phyloP scores from a whole-genome alignment of 1,140 invertebrate species.

The Neocloeon triangulifer region DNA sequence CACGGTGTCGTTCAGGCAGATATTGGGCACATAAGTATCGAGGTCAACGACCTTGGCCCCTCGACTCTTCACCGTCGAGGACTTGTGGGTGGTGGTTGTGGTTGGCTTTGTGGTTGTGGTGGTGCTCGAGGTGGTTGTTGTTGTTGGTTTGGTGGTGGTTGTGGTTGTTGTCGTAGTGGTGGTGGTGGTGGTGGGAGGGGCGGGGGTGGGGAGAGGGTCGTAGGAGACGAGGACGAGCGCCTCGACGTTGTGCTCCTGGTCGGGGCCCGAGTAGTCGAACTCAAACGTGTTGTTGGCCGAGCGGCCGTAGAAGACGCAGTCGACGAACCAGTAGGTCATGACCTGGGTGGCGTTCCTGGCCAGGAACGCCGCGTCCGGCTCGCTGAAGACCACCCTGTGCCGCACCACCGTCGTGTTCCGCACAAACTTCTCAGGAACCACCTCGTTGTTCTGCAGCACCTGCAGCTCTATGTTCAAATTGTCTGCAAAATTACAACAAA shows the following conservation, averaged over 20 bases:
- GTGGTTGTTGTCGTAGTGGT: constrained; percentile 17
- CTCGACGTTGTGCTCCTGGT: constrained; percentile 36
- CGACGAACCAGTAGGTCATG: constrained; percentile 50
- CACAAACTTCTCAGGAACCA: constrained; percentile 28
- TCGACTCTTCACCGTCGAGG: constrained; percentile 6
- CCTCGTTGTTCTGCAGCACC: constrained; percentile 31
- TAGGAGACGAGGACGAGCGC: constrained; percentile 41
- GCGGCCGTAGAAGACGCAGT: constrained; percentile 43
- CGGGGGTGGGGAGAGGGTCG: constrained; percentile 31
- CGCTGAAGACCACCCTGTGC: constrained; percentile 28
- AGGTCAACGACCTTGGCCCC: constrained; percentile 11
- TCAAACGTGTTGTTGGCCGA: constrained; percentile 30
- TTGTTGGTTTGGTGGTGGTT: constrained; percentile 9
- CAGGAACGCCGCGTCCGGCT: constrained; percentile 32
- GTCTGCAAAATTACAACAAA: constrained; percentile 22
- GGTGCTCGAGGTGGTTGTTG: constrained; percentile 16
- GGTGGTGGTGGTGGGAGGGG: constrained; percentile 29
- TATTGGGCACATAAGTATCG: constrained; percentile 19
- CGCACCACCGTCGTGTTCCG: constrained; percentile 28
- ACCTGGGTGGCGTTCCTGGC: constrained; percentile 32
- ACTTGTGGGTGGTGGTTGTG: constrained; percentile 8
- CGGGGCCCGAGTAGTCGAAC: constrained; percentile 34
- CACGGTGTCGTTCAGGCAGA: constrained; percentile 31
- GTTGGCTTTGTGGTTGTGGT: constrained; percentile 10
- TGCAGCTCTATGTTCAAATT: constrained; percentile 35